These are phyloP conservation scores for Gisinianus flammeolus DNA, from an alignment of 2,888 invertebrate genomes.

Conservation along the genomic window DNA sequence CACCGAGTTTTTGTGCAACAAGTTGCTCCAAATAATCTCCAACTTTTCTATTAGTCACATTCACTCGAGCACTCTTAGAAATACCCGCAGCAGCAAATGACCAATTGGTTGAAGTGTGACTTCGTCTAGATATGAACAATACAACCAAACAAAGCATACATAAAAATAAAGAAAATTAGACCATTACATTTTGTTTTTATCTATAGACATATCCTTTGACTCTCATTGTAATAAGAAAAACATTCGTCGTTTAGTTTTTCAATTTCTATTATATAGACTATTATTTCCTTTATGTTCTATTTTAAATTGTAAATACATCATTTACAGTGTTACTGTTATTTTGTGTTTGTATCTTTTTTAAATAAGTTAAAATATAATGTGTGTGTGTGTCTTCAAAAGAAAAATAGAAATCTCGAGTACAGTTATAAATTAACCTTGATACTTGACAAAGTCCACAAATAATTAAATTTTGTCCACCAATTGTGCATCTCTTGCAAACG, in stretches of 20 bases:
- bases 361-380: neutral
- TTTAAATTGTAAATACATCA: neutral
- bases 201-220: conserved; percentile 5
- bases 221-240: no score
- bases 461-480: conserved; percentile 38
- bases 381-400: neutral
- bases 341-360: neutral
- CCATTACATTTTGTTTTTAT: no score
- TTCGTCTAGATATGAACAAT: neutral
- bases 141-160: no score
- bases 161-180: conserved; percentile 1
- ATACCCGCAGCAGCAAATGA: conserved; percentile 28
- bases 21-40: conserved; percentile 38
- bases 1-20: conserved; percentile 29
- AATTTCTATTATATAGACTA: neutral
- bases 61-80: neutral
- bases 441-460: conserved; percentile 40
- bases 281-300: neutral
- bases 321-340: neutral
- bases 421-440: conserved; percentile 28
- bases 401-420: no score
- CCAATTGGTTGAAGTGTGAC: conserved; percentile 26
- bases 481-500: conserved; percentile 38
- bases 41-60: conserved; percentile 31
- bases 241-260: no score